Base-by-base conservation (phyloP, 2,113 vertebrate species). In the Junco hyemalis region DNA sequence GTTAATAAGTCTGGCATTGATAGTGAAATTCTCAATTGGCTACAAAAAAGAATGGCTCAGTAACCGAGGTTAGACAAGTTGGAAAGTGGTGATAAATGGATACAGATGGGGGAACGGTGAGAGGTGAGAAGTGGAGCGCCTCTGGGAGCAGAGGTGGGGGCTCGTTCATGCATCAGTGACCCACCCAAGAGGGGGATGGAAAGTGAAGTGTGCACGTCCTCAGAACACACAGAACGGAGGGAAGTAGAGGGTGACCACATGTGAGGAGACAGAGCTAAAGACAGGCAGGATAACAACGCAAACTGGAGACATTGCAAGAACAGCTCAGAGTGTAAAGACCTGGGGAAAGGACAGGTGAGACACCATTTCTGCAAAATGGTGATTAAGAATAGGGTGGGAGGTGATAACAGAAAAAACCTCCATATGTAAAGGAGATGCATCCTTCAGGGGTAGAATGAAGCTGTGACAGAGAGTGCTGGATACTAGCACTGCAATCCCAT, bases 21-120 rank as follows among this genome's bases (percentile, higher is more conserved):
- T 94, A 94, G 95, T 95, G 80, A 97, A 96, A 97, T 96, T 88
- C 94, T 96, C 95, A 93, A 93, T 61, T 93, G 94, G 82, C 80
- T 90, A 38, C 88, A 95, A 48, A 91, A 96, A 97, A 88, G 86
- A 97, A 96, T 84, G 95, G 69, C 82, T 93, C 1, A 4, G 80
- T 94, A 96, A 93, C 60, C 24, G 86, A 93, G 96, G 90, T 96
- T 94, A 94, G 96, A 97, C 95, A 96, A 94, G 95, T 96, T 86
- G 93, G 94, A 96, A 96, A 96, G 88, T 93, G 88, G 92, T 97
- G 93, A 95, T 96, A 97, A 97, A 96, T 96, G 95, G 94, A 95
- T 96, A 93, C 93, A 95, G 95, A 97, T 96, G 90, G 82, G 82
- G 92, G 56, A 95, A 81, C 1, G 12, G 94, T 53, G 82, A 95